phyloP scores from a whole-genome alignment of 1,140 invertebrate genomes.

The Aphelinus atriplicis region DNA sequence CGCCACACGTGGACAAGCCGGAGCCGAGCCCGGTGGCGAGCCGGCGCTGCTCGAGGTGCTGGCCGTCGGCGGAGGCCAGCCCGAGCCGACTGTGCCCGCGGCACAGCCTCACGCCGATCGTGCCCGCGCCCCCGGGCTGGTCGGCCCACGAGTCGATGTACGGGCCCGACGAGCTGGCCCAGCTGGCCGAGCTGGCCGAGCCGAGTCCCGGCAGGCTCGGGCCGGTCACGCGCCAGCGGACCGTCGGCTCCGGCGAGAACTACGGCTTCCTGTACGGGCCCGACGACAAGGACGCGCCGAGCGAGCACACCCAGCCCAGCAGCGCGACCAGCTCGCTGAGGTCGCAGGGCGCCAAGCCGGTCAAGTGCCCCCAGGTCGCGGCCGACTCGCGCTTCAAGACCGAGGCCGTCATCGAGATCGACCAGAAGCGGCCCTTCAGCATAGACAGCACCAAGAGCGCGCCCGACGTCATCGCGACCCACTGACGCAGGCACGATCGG shows the following conservation, averaged over 20 bases:
- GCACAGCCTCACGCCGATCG: slow-evolving; percentile 51
- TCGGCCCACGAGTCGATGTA: slow-evolving; percentile 52
- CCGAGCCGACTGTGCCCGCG: slow-evolving; percentile 48
- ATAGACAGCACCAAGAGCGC: slow-evolving; percentile 84
- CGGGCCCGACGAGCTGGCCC: slow-evolving; percentile 13
- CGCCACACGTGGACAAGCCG: neutral
- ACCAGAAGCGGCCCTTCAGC: slow-evolving; percentile 74
- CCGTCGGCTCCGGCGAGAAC: slow-evolving; percentile 69
- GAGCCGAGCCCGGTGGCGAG: slow-evolving; percentile 35
- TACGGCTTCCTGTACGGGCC: slow-evolving; percentile 54
- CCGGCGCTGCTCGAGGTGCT: slow-evolving; percentile 50
- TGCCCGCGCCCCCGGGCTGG: slow-evolving; percentile 61
- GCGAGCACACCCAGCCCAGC: slow-evolving; percentile 43
- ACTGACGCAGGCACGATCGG: slow-evolving; percentile 72
- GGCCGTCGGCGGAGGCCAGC: slow-evolving; percentile 46
- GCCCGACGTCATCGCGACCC: slow-evolving; percentile 86
- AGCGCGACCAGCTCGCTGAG: slow-evolving; percentile 49
- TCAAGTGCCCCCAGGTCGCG: slow-evolving; percentile 20
- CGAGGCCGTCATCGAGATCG: slow-evolving; percentile 75
- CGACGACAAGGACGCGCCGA: slow-evolving; percentile 54
- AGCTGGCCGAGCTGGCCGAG: slow-evolving; percentile 36
- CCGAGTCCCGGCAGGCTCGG: neutral
- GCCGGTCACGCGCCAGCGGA: slow-evolving; percentile 60
- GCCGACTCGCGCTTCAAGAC: slow-evolving; percentile 68
- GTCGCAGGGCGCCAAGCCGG: slow-evolving; percentile 23